Conservation (phyloP, 2,797 vertebrate genomes). For the Typhlichthys eigenmanni region DNA sequence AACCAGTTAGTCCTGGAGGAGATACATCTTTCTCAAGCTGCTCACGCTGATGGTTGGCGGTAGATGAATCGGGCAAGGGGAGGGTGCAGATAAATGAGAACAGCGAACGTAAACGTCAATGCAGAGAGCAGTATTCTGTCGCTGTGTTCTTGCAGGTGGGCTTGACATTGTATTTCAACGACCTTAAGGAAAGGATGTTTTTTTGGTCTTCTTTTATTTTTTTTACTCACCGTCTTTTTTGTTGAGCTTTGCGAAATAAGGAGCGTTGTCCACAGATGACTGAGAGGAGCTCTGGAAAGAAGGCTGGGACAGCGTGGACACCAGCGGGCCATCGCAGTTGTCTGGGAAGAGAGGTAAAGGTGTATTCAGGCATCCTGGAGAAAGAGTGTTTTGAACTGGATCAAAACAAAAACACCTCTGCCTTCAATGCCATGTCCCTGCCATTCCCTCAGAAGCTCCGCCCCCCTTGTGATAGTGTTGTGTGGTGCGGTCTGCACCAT, state of each 20-base stretch:
- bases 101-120: neutral
- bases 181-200: neutral
- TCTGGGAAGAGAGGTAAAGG: constrained; percentile 69
- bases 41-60: neutral
- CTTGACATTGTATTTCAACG: neutral
- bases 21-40: neutral
- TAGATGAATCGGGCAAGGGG: neutral
- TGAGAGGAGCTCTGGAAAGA: constrained; percentile 85
- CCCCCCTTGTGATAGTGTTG: no score
- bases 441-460: no score
- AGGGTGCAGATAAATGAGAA: neutral
- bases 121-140: no score
- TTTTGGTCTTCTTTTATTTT: neutral
- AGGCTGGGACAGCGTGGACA: constrained; percentile 75
- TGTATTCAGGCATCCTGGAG: neutral
- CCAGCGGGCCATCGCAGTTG: constrained; percentile 82
- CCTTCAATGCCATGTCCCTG: neutral
- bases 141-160: neutral
- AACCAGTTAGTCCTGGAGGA: neutral
- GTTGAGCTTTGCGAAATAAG: constrained; percentile 86
- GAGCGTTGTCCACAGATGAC: constrained; percentile 80
- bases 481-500: no score
- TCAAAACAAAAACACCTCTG: neutral
- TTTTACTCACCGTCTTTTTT: constrained; percentile 88
- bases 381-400: neutral